Percentiles rank a stretch among this genome's conserved stretches.
Conservation (phyloP, 2,888 invertebrate genomes). For the Malthinus flaveolus region DNA sequence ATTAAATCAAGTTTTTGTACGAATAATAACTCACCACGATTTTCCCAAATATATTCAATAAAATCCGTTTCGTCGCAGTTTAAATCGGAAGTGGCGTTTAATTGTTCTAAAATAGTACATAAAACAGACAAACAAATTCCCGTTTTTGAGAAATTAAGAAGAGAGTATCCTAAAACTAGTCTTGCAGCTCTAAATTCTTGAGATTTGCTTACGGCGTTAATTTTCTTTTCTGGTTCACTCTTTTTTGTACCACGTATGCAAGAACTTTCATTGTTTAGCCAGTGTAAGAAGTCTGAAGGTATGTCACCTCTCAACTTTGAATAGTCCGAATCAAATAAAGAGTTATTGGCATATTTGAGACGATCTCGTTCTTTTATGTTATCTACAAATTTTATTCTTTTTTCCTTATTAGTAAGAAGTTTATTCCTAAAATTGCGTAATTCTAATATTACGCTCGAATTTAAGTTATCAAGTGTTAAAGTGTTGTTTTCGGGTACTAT, state of each 20-base stretch:
- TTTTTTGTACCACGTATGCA: not conserved
- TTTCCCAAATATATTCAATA: not conserved
- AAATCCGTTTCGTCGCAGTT: not conserved
- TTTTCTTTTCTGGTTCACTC: not conserved
- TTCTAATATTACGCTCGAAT: too few relatives aligned
- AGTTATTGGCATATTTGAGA: not conserved
- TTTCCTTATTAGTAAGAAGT: too few relatives aligned
- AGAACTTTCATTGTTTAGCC: not conserved
- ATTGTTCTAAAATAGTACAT: not conserved
- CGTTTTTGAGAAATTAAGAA: not conserved
- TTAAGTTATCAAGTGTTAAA: too few relatives aligned
- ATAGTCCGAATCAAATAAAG: not conserved
- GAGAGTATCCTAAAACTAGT: not conserved
- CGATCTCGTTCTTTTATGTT: not conserved
- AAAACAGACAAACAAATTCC: not conserved
- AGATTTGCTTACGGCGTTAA: too few relatives aligned
- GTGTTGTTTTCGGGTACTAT: too few relatives aligned
- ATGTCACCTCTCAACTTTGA: not conserved
- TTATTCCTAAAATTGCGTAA: too few relatives aligned
- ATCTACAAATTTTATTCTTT: not conserved
- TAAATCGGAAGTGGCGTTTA: not conserved
- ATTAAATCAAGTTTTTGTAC: not conserved
- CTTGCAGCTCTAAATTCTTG: not conserved
- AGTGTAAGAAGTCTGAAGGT: not conserved
- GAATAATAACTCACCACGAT: not conserved